Conservation (phyloP, 2,888 invertebrate species). For the Scotopteryx bipunctaria region DNA sequence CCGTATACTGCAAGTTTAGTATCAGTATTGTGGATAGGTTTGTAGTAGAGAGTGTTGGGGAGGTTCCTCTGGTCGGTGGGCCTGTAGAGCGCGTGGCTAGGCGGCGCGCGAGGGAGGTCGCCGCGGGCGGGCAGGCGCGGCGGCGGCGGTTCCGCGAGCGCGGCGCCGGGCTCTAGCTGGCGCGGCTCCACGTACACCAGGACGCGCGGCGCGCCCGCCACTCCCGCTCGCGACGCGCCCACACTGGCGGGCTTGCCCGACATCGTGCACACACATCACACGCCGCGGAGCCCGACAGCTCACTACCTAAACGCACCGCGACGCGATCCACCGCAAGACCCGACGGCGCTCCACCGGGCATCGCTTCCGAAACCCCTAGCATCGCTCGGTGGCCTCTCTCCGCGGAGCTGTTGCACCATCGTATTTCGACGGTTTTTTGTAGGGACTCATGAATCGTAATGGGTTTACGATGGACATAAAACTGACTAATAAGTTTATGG, state of each 20-base stretch:
- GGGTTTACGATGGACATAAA: conserved; percentile 67
- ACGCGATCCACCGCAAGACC: conserved; percentile 59
- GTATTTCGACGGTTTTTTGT: conserved; percentile 62
- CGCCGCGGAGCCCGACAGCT: conserved; percentile 74
- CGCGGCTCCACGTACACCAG: conserved; percentile 81
- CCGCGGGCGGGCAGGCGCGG: conserved; percentile 54
- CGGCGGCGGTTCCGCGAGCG: conserved; percentile 57
- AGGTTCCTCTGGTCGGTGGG: conserved; percentile 50
- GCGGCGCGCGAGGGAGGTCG: conserved; percentile 53
- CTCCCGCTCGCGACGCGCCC: conserved; percentile 81
- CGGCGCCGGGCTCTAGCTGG: conserved; percentile 79
- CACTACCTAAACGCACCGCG: conserved; percentile 70
- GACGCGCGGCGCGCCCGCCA: conserved; percentile 78
- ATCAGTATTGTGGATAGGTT: conserved; percentile 59
- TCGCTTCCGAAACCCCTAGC: conserved; percentile 67
- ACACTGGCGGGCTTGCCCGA: conserved; percentile 90
- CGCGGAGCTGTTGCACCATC: conserved; percentile 66
- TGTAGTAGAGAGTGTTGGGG: conserved; percentile 60
- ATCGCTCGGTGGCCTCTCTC: conserved; percentile 68
- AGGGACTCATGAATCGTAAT: conserved; percentile 67
- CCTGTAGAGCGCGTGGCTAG: conserved; percentile 53
- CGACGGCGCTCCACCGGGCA: conserved; percentile 64
- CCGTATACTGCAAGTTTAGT: conserved; percentile 57
- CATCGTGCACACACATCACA: conserved; percentile 90
- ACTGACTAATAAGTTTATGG: conserved; percentile 73